These are phyloP conservation scores for Macropodus opercularis DNA, from an alignment of 2,797 vertebrate species.

Conservation along the genomic window DNA sequence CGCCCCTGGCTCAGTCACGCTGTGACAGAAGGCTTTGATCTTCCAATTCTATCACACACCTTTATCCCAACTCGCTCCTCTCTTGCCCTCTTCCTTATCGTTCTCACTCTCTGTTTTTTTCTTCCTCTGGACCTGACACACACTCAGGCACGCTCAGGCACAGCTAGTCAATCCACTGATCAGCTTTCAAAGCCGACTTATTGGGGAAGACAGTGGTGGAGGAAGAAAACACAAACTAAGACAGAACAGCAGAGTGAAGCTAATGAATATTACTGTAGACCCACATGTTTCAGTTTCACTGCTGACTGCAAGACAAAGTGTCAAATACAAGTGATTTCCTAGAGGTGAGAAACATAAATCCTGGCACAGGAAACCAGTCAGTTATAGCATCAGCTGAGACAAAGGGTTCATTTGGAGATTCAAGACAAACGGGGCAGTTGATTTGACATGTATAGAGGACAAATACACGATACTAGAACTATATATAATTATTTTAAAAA, in stretches of 20 bases:
- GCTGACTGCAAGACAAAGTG: background rate
- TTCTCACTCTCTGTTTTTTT: conserved; percentile 43
- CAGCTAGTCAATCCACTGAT: conserved; percentile 3
- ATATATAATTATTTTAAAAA: background rate
- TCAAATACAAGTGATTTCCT: background rate
- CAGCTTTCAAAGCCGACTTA: conserved; percentile 45
- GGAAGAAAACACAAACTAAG: conserved; percentile 7
- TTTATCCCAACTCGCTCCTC: conserved; percentile 70
- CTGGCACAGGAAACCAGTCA: background rate
- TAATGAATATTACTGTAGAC: background rate
- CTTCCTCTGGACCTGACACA: conserved; percentile 28
- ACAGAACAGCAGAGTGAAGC: background rate
- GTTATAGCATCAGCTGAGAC: background rate
- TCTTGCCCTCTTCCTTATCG: conserved; percentile 67
- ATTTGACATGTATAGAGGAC: background rate
- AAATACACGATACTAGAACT: background rate
- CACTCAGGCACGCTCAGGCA: conserved; percentile 2
- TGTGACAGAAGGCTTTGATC: conserved; percentile 79
- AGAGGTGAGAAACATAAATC: too few species aligned
- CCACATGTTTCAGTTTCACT: background rate
- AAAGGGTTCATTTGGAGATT: background rate
- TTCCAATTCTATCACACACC: conserved; percentile 78
- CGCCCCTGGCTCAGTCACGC: conserved; percentile 75
- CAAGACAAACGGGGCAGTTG: background rate
- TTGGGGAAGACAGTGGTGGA: conserved; percentile 45